Conservation (phyloP, 2,113 vertebrate genomes). For the Junco hyemalis region DNA sequence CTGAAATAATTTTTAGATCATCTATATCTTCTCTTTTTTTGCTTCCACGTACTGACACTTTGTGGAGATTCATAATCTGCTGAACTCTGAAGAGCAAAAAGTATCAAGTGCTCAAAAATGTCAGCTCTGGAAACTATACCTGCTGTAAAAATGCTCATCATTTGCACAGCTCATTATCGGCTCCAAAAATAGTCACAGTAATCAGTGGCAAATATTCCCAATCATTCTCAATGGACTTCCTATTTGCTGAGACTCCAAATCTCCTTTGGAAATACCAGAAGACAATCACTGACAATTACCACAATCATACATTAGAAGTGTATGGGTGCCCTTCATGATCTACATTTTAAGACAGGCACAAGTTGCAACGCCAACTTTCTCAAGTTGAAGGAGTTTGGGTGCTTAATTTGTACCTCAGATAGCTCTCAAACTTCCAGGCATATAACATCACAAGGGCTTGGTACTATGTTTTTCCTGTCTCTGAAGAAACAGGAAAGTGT, state of each 20-base stretch:
- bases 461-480: neutral
- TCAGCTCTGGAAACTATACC: neutral
- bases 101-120: neutral
- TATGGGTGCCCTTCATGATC: neutral
- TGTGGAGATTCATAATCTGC: neutral
- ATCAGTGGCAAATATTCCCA: constrained; percentile 16
- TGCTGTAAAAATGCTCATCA: neutral
- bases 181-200: neutral
- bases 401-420: neutral
- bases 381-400: neutral
- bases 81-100: neutral
- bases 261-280: neutral
- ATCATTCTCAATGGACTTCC: neutral
- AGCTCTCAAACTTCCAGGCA: neutral
- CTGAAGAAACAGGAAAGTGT: neutral
- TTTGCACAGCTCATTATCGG: neutral
- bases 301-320: neutral
- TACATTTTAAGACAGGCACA: neutral
- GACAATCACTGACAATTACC: neutral
- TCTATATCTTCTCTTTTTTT: neutral
- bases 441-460: neutral
- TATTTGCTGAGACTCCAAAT: neutral
- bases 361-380: neutral
- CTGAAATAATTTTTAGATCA: neutral
- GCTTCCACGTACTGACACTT: neutral